Evolutionary conservation across 2,888 invertebrate genomes (phyloP), one percentile per base, ranked within the genome.

Genomic region (Ganaspis brasiliensis): DNA sequence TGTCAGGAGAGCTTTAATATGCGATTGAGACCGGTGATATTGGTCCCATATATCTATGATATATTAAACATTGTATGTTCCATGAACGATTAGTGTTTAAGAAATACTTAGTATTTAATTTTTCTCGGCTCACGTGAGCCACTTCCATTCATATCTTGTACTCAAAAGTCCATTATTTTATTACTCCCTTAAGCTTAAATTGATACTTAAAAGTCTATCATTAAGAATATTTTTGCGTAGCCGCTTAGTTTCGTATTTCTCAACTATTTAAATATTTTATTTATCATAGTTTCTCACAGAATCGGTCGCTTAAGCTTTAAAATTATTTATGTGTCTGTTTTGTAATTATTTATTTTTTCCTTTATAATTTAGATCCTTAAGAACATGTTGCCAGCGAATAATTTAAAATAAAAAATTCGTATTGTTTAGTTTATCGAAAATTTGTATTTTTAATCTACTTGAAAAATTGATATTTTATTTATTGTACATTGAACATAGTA

Each of bases 1-100:
- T 74, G 57, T 78, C 76, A 82, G 78, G 79, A 85, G 80, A 80
- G 82, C 81, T 81, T 37, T 52, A 83, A 74, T 24, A 67, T 77
- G 81, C 84, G 76, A 83, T 84, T 83, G 92, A 92, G 93, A 93
- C 93, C 93, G 94, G 95, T 95, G 95, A 95, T 94, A 94, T 96
- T 95, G 94, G 95, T 96, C 96, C 96, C 96, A 97, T 97, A 97
- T 97, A 97, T 97, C 97, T 96, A 97, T 97, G 97, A 97, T 97
- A 97, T 97, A 97, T 97, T 95, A 94, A 92, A 92, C 92, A 93
- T 93, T 93, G 97, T 97, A 97, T 95, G 97, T 97, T 97, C 97
- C 97, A 96, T 97, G 97, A 97, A 97, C 97, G 92, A 90, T 78
- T 90, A 90, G 87, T 81, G 74, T 85, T 81, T 87, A 87, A 87